A percentile compares a stretch with the other conserved stretches of the same genome.
phyloP scores from a whole-genome alignment of 2,797 vertebrate species.

The Halcyon smyrnensis region DNA sequence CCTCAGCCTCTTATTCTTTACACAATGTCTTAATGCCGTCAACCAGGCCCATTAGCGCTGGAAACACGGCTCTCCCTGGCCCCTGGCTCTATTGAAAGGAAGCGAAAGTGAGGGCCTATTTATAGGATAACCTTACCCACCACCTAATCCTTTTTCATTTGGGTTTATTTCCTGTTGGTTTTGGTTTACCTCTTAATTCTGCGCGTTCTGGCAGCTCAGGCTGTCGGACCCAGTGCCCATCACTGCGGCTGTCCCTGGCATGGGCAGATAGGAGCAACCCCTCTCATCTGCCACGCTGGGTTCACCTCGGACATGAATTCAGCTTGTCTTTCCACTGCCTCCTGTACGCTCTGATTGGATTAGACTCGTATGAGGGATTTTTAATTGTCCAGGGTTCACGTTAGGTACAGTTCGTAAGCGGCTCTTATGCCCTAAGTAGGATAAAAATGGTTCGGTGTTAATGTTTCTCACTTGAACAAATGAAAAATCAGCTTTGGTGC shows the following conservation, averaged over 20 bases:
- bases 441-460: not conserved
- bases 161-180: constrained; percentile 30
- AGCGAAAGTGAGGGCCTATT: constrained; percentile 35
- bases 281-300: not conserved
- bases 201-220: not conserved
- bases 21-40: constrained; percentile 68
- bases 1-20: constrained; percentile 60
- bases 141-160: constrained; percentile 47
- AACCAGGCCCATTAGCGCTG: constrained; percentile 62
- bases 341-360: not conserved
- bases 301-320: not conserved
- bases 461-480: not conserved
- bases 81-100: constrained; percentile 34
- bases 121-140: not conserved
- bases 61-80: constrained; percentile 20
- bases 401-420: not conserved
- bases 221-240: not conserved
- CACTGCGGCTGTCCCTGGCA: fast-evolving
- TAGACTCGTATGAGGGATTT: not conserved
- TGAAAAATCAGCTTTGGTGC: not conserved
- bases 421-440: not conserved
- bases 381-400: not conserved
- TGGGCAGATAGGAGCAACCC: not conserved
- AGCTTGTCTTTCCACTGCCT: not conserved
- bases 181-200: not conserved